phyloP scores from a whole-genome alignment of 2,113 vertebrate genomes.

The Todiramphus saurophagus region DNA sequence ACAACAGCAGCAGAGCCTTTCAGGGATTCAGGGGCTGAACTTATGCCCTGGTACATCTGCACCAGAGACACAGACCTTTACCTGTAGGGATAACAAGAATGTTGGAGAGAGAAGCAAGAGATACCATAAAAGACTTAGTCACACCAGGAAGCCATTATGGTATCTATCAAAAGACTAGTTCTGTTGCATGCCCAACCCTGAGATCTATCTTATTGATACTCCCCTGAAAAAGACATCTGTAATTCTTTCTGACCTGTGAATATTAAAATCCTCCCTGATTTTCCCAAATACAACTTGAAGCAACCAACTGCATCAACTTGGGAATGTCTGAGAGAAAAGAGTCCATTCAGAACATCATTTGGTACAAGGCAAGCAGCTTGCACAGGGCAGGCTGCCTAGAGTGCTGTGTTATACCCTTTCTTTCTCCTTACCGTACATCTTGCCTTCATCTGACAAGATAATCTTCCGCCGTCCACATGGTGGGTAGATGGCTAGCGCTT shows the following conservation, averaged over 20 bases:
- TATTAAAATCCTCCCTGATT: background rate
- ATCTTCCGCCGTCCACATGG: slow-evolving; percentile 95
- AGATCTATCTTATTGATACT: background rate
- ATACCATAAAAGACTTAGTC: background rate
- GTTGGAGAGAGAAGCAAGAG: background rate
- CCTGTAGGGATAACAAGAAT: background rate
- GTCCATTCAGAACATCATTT: background rate
- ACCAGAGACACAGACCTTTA: background rate
- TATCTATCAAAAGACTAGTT: background rate
- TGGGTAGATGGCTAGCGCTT: slow-evolving; percentile 95
- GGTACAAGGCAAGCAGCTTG: background rate
- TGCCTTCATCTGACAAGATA: slow-evolving; percentile 95
- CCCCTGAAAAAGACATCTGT: background rate
- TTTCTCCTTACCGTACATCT: slow-evolving; percentile 93
- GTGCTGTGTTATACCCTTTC: fast-evolving
- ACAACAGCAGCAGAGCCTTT: background rate
- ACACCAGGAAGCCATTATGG: background rate
- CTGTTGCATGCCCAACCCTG: background rate
- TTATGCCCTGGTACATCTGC: background rate
- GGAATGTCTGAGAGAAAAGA: background rate
- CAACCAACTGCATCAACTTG: background rate
- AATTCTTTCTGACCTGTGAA: background rate
- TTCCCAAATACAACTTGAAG: background rate
- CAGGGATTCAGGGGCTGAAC: background rate
- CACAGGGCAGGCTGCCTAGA: background rate